Evolutionary conservation across 2,888 invertebrate genomes (phyloP), one percentile per base, ranked within the genome.

Genomic region (Troglohyphantes excavatus): DNA sequence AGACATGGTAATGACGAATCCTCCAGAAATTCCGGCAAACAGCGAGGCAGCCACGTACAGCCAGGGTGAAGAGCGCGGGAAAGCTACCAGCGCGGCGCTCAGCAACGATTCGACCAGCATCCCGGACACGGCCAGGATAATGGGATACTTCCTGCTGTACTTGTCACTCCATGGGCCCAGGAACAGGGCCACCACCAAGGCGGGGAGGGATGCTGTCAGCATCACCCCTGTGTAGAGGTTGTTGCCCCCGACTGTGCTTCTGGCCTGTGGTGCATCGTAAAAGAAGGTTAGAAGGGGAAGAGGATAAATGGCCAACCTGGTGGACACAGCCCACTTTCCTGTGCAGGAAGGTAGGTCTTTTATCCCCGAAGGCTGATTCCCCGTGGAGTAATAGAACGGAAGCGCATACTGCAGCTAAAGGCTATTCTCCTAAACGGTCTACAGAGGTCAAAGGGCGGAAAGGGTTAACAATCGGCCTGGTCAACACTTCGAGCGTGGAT

Each of bases 151-250:
- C n/a, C 90, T 73, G 2, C 67, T 53, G 46, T 90, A 88, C 43
- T 87, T 87, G 53, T 90, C 90, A 17, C 82, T 78, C 90, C 90
- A 90, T 0, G 90, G 83, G 0, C 91, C 88, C 39, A 90, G 17
- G 46, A 90, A 90, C 1, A 84, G 27, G 43, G 84, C 83, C 9
- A 90, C 68, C 11, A 90, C 27, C 17, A 70, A 23, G 7, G 90
- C 53, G 1, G 90, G 90, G 0, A 84, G 2, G 27, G 68, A 72
- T n/a, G 61, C 13, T 21, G 68, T 13, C 2, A 82, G 81, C 73
- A 67, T 82, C n/a, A 46, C 33, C 7, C 65, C 75, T 6, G 61
- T 72, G 73, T 82, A 88, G 0, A 88, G 67, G 29, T 88, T 81
- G 33, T 81, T 88, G 17, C 81, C 88, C 2, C 26, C 13, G 1